Conservation (phyloP, 2,888 invertebrate species). For the Pammene aurita region DNA sequence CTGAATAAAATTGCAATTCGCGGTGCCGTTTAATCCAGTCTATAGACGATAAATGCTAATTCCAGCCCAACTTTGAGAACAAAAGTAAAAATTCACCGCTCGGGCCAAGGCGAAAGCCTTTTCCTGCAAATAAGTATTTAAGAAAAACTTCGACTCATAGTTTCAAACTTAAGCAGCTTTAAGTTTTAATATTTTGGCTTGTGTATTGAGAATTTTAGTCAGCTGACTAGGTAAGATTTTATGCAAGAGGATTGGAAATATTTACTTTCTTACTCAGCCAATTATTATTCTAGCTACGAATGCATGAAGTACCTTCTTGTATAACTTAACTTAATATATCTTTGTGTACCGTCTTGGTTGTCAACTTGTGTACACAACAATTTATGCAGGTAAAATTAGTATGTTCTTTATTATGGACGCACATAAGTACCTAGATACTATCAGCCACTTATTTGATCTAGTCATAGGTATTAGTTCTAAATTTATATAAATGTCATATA, state of each 20-base stretch:
- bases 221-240: constrained; percentile 16
- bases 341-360: too few relatives aligned
- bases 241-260: constrained; percentile 1
- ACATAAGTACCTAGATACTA: too few relatives aligned
- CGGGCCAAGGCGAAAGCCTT: constrained; percentile 54
- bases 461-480: too few relatives aligned
- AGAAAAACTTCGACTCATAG: constrained; percentile 54
- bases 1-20: constrained; percentile 61
- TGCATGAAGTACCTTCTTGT: neutral
- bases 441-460: too few relatives aligned
- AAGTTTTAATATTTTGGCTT: constrained; percentile 41
- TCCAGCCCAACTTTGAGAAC: constrained; percentile 62
- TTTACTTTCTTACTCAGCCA: neutral
- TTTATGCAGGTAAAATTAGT: too few relatives aligned
- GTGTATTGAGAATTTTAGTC: constrained; percentile 32
- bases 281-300: neutral
- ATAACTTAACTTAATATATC: neutral
- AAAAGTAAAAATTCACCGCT: constrained; percentile 64
- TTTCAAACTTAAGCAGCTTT: constrained; percentile 52
- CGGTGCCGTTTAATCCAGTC: constrained; percentile 62
- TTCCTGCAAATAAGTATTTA: constrained; percentile 59
- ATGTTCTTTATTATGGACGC: too few relatives aligned
- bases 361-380: too few relatives aligned
- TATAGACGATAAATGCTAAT: constrained; percentile 74
- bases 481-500: too few relatives aligned